Percentiles rank a stretch among this genome's conserved stretches.
Evolutionary conservation across 2,797 vertebrate species (phyloP).

Genomic region (Channa striata): DNA sequence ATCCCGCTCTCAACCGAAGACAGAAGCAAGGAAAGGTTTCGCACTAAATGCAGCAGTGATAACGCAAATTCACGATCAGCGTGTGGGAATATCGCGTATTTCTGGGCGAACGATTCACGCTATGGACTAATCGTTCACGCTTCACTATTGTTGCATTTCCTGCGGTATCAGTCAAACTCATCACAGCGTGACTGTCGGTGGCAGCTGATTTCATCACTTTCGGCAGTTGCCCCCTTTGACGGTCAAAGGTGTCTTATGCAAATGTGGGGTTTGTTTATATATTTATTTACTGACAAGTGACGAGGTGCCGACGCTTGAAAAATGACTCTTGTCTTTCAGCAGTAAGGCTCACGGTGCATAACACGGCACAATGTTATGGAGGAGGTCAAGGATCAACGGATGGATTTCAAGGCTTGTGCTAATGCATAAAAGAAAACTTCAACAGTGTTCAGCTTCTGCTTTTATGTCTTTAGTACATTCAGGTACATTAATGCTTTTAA

Average conservation of each 20-base stretch:
- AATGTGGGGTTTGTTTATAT: slow-evolving; percentile 10
- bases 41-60: slow-evolving; percentile 50
- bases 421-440: no score
- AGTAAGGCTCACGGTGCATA: no score
- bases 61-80: no score
- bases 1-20: slow-evolving; percentile 39
- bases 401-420: no score
- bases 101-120: no score
- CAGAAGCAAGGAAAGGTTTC: slow-evolving; percentile 48
- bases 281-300: not conserved
- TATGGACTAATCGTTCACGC: slow-evolving; percentile 43
- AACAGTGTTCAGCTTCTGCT: no score
- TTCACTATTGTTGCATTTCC: slow-evolving; percentile 16
- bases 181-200: slow-evolving; percentile 39
- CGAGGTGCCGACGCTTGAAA: no score
- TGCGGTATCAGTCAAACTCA: slow-evolving; percentile 19
- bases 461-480: no score
- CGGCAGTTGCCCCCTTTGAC: slow-evolving; percentile 11
- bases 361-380: no score
- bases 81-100: slow-evolving; percentile 63
- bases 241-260: not conserved
- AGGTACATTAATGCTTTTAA: no score
- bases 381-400: no score
- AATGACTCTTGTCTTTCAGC: no score
- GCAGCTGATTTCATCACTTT: slow-evolving; percentile 45